Conservation (phyloP, 1,140 invertebrate species). For the Ridgeia piscesae region DNA sequence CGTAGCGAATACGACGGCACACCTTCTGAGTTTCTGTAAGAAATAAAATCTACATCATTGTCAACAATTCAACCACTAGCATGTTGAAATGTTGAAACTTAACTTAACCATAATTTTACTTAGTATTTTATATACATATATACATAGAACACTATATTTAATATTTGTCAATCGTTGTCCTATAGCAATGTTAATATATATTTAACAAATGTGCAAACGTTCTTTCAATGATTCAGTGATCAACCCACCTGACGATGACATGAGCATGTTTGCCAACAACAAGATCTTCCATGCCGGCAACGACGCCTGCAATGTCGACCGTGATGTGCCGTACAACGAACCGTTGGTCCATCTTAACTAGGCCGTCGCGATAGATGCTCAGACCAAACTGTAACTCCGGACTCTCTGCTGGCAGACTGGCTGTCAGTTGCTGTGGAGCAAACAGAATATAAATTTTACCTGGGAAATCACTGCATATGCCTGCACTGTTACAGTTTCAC, state of each 20-base stretch:
- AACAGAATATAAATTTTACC: not conserved
- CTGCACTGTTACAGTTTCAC: too few species aligned
- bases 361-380: slow-evolving; percentile 35
- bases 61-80: not conserved
- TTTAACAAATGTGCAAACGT: not conserved
- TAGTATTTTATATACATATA: not conserved
- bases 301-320: slow-evolving; percentile 32
- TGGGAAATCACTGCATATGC: too few species aligned
- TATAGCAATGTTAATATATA: not conserved
- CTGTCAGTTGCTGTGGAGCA: slow-evolving; percentile 35
- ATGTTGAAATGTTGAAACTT: too few species aligned
- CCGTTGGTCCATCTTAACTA: slow-evolving; percentile 34
- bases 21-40: not conserved
- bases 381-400: slow-evolving; percentile 44
- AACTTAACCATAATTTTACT: too few species aligned
- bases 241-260: slow-evolving; percentile 23
- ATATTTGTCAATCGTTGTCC: not conserved
- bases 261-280: slow-evolving; percentile 37
- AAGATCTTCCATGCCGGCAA: slow-evolving; percentile 39
- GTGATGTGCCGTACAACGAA: slow-evolving; percentile 40
- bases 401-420: slow-evolving; percentile 36
- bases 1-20: slow-evolving; percentile 31
- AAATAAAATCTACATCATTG: not conserved
- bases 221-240: not conserved
- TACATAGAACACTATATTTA: not conserved